Conservation (phyloP, 1,140 invertebrate genomes). For the Agrypnia vestita region DNA sequence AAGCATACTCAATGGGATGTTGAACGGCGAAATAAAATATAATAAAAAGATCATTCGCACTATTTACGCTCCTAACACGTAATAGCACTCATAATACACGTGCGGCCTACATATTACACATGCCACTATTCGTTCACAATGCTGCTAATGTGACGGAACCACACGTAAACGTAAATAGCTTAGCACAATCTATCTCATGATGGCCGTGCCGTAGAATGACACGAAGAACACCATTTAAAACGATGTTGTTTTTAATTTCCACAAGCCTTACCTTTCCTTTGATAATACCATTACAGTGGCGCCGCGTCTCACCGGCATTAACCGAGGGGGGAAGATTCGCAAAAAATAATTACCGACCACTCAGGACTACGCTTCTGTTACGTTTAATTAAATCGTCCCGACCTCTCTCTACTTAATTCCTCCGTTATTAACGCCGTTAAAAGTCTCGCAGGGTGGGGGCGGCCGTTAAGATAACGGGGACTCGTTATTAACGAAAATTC, state of each 20-base stretch:
- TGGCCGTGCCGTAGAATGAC: not conserved
- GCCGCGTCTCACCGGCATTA: not conserved
- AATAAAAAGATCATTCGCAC: too few relatives aligned
- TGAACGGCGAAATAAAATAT: too few relatives aligned
- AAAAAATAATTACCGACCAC: conserved; percentile 52
- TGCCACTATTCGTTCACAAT: too few relatives aligned
- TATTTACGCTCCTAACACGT: too few relatives aligned
- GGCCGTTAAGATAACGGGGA: conserved; percentile 49
- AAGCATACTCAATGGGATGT: too few relatives aligned
- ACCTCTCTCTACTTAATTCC: conserved; percentile 21
- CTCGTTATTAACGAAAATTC: conserved; percentile 21
- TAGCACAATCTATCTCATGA: too few relatives aligned
- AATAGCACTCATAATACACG: too few relatives aligned
- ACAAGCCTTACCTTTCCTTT: conserved; percentile 33
- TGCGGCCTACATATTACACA: too few relatives aligned
- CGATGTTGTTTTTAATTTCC: conserved; percentile 49
- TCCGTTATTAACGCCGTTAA: conserved; percentile 46
- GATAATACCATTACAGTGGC: conserved; percentile 49
- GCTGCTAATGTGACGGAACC: too few relatives aligned
- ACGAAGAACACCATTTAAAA: not conserved
- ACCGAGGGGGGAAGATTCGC: conserved; percentile 20
- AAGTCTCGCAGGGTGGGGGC: conserved; percentile 21
- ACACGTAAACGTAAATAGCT: too few relatives aligned
- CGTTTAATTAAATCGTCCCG: conserved; percentile 52
- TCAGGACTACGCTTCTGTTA: conserved; percentile 33